Base-by-base conservation (phyloP, 1,140 invertebrate species). In the Caenorhabditis latens region DNA sequence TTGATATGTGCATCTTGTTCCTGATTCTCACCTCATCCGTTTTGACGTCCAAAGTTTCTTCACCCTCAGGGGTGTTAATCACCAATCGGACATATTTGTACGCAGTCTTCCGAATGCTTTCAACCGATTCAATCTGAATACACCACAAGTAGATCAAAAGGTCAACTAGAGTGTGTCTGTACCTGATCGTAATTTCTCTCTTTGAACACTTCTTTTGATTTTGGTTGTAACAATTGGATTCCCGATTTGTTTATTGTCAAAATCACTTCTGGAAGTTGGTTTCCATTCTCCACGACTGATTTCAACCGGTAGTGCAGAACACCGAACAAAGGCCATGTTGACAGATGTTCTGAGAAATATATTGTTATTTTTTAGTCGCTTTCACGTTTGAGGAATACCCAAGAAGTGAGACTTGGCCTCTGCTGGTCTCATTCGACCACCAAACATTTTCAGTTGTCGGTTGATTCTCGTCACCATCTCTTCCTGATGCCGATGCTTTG, bases 261-360 rank as follows among this genome's bases (percentile, higher is more conserved):
- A 67, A 89, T 84, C 67, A 84, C 53, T 32, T 89, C 88, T 83
- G 86, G 63, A 24, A 57, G 86, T 86, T 86, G 50, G n/a, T 67
- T 48, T 9, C 71, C 90, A 63, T 86, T 87, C 24, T 67, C 46
- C 11, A 83, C 48, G 19, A 86, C 46, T 89, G 94, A 94, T 90
- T 93, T 97, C 40, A 98, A 96, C 4, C 96, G 96, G 94, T 99
- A 99, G 95, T 99, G 99, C 92, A 96, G 97, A 71, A 97, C 98
- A 83, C 98, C 98, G 94, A 99, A 99, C 53, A 99, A 94, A 57
- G 96, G 95, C 97, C 97, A 99, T 90, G 96, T 95, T 89, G 96
- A 96, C 13, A 99, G 93, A 85, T 98, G 96, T 93, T 95, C 95
- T 95, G 91, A 46, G 90, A 91, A 89, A 67, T 53, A 48, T 67